Evolutionary conservation across 2,888 invertebrate species (phyloP).

Genomic region (Priocnemis perturbator): DNA sequence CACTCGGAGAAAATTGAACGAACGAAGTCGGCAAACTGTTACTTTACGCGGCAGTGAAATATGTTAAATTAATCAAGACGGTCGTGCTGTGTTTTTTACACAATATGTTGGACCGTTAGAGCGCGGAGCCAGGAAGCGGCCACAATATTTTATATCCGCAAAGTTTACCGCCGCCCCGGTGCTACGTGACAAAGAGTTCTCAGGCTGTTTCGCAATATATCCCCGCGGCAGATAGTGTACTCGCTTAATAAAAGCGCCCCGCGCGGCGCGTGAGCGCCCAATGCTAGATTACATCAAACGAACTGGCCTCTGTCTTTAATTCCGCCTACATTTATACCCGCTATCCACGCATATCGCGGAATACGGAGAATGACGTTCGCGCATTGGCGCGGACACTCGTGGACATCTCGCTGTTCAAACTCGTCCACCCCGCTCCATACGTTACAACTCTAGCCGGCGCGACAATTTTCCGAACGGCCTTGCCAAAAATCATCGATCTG

Average conservation of each 20-base stretch:
- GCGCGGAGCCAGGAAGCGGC: no score
- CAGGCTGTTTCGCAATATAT: constrained; percentile 33
- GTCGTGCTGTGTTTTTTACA: no score
- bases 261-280: constrained; percentile 19
- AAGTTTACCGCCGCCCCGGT: no score
- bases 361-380: not conserved
- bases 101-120: no score
- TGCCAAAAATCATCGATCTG: not conserved
- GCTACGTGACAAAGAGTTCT: constrained; percentile 28
- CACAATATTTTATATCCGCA: no score
- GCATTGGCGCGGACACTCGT: not conserved
- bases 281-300: constrained; percentile 21
- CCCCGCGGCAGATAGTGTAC: constrained; percentile 31
- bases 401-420: not conserved
- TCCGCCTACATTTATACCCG: not conserved
- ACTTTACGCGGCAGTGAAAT: no score
- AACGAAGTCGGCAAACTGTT: no score
- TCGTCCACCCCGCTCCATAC: no score
- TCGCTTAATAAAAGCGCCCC: constrained; percentile 32
- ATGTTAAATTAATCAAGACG: no score
- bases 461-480: no score
- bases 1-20: no score
- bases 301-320: constrained; percentile 24
- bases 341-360: not conserved
- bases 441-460: no score